phyloP scores from a whole-genome alignment of 2,113 vertebrate species.

The Carollia perspicillata region DNA sequence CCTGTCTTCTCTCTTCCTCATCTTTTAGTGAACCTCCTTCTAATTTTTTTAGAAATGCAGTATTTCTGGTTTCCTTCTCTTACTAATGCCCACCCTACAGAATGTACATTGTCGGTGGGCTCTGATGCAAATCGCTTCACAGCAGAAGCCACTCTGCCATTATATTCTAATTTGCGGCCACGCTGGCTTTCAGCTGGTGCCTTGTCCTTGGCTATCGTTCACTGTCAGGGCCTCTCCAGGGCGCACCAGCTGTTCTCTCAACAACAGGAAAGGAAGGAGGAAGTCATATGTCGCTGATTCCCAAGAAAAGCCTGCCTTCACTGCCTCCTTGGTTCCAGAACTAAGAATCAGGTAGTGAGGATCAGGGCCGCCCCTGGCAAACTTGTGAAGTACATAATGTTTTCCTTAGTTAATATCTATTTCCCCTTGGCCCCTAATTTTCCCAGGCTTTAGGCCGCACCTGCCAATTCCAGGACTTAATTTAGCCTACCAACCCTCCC shows the following conservation, averaged over 20 bases:
- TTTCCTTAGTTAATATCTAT: not conserved
- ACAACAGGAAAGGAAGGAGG: not conserved
- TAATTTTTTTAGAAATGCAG: not conserved
- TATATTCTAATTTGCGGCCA: constrained; percentile 71
- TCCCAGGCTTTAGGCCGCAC: not conserved
- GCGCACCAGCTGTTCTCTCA: constrained; percentile 59
- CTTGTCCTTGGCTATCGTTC: constrained; percentile 59
- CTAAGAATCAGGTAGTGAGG: not conserved
- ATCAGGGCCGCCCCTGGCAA: not conserved
- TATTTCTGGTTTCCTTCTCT: constrained; percentile 2
- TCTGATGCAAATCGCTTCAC: constrained; percentile 67
- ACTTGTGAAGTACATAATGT: not conserved
- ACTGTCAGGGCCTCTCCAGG: constrained; percentile 65
- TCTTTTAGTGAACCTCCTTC: not conserved
- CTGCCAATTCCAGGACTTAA: not conserved
- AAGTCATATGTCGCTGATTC: constrained; percentile 18
- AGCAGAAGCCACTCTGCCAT: constrained; percentile 64
- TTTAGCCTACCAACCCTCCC: not conserved
- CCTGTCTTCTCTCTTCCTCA: not conserved
- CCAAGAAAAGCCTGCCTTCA: constrained; percentile 9
- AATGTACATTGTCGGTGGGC: constrained; percentile 14
- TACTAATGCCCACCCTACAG: not conserved
- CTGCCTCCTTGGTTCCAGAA: not conserved
- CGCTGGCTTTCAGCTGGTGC: constrained; percentile 69
- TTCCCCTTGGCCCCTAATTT: not conserved